Base-by-base conservation (phyloP, 2,797 vertebrate species). In the Typhlichthys subterraneus region DNA sequence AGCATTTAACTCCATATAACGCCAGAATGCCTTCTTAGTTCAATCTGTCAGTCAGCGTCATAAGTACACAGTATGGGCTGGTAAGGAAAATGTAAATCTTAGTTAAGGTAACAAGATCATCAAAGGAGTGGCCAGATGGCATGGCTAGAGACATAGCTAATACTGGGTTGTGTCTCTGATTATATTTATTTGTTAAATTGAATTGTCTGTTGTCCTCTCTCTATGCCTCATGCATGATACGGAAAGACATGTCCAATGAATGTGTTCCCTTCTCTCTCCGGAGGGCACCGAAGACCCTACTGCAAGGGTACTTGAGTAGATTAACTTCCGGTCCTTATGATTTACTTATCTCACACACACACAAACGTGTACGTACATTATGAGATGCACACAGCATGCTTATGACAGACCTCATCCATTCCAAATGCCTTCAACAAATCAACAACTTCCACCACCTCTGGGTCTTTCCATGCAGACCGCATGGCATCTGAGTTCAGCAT, bases 401-500 rank as follows among this genome's bases (percentile, higher is more conserved):
- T 23, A 47, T 23, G 42, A 58, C 47, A 51, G n/a, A 12, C 33
- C 50, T 56, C 67, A 59, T 29, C 52, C 42, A 53, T 61, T 47
- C 52, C 57, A 62, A 45, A 65, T 48, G 29, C 58, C 33, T 73
- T 51, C 58, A 48, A 70, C 29, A 19, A 61, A 63, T 46, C 62
- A 60, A 29, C 57, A 63, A 82, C 84, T 63, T 69, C 66, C 62
- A 72, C 38, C 79, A 76, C 80, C 57, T 59, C 23, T 29, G 23
- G 23, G 23, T 29, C 23, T 29, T 29, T 4, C 23, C 23, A 29
- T 29, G 23, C 53, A 45, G 61, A 60, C 63, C 70, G 48, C 46
- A 69, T 87, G 77, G 83, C 77, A 57, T 74, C 52, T 50, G 49
- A 67, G 77, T 76, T 83, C 81, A 85, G 73, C 68, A 71, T 75